Evolutionary conservation across 2,797 vertebrate genomes (phyloP).

Genomic region (Phoebastria nigripes): DNA sequence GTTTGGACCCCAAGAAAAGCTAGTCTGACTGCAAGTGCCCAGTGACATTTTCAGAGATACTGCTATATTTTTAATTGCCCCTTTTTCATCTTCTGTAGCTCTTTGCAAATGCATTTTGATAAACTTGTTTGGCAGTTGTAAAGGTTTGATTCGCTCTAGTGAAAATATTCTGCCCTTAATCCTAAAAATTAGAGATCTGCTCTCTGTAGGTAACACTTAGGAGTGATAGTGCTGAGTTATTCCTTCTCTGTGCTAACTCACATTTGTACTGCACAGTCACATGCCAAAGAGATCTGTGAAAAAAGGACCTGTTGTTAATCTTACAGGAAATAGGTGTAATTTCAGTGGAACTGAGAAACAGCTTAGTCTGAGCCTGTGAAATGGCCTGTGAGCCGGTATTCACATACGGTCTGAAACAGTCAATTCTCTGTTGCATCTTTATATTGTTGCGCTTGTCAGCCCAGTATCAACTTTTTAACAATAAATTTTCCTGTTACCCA

Average conservation of each 20-base stretch:
- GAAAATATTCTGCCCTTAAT: background rate
- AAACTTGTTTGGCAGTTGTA: background rate
- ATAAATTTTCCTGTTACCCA: background rate
- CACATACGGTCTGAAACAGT: fast-evolving
- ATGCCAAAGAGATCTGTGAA: background rate
- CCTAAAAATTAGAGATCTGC: background rate
- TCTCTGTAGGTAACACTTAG: background rate
- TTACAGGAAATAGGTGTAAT: background rate
- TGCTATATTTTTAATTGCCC: background rate
- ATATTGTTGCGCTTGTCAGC: background rate
- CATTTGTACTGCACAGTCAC: background rate
- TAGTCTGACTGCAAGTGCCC: background rate
- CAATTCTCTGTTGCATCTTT: background rate
- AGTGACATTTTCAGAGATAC: background rate
- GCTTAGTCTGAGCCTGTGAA: background rate
- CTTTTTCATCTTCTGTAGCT: background rate
- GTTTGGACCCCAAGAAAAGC: background rate
- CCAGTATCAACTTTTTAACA: background rate
- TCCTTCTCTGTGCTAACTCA: background rate
- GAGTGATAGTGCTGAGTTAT: background rate
- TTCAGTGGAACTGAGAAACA: background rate
- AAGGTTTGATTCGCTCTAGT: background rate
- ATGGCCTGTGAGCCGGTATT: background rate
- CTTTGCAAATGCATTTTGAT: background rate
- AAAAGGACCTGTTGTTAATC: background rate